Conservation (phyloP, 2,888 invertebrate genomes). For the Isotomurus palustris region DNA sequence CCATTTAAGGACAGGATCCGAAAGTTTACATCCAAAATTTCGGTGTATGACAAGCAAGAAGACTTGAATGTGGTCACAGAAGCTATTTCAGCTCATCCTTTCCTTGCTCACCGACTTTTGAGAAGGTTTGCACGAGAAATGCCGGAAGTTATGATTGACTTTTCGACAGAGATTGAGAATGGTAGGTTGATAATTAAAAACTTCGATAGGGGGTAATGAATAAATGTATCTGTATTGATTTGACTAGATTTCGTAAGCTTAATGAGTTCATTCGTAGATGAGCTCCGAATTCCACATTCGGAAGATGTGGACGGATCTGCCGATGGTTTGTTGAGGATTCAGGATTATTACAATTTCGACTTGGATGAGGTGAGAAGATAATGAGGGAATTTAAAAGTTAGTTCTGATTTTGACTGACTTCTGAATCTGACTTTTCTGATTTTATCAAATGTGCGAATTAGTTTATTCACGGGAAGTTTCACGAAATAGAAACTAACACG, state of each 20-base stretch:
- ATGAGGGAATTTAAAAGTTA: too few species aligned
- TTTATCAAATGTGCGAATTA: not conserved
- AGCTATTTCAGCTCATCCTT: slow-evolving; percentile 36
- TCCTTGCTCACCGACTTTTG: slow-evolving; percentile 40
- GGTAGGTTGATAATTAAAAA: not conserved
- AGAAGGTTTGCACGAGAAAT: slow-evolving; percentile 37
- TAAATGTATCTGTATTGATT: not conserved
- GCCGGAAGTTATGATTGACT: slow-evolving; percentile 21
- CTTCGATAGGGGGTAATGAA: too few species aligned
- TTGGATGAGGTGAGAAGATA: too few species aligned
- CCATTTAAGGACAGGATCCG: not conserved
- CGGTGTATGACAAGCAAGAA: slow-evolving; percentile 18
- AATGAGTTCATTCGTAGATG: slow-evolving; percentile 23
- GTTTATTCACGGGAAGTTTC: not conserved
- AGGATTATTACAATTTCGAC: slow-evolving; percentile 47
- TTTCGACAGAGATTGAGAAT: slow-evolving; percentile 16
- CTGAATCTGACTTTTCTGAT: not conserved
- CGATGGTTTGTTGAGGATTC: slow-evolving; percentile 47
- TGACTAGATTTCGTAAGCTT: slow-evolving; percentile 17
- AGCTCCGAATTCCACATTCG: slow-evolving; percentile 44
- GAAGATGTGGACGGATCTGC: slow-evolving; percentile 48
- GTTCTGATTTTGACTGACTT: too few species aligned
- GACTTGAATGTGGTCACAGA: slow-evolving; percentile 30
- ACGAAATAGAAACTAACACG: not conserved
- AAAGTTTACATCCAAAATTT: slow-evolving; percentile 9